Percentiles rank a stretch among this genome's conserved stretches.
These are phyloP conservation scores for Lutjanus erythropterus DNA, from an alignment of 2,113 vertebrate genomes.

Conservation along the genomic window DNA sequence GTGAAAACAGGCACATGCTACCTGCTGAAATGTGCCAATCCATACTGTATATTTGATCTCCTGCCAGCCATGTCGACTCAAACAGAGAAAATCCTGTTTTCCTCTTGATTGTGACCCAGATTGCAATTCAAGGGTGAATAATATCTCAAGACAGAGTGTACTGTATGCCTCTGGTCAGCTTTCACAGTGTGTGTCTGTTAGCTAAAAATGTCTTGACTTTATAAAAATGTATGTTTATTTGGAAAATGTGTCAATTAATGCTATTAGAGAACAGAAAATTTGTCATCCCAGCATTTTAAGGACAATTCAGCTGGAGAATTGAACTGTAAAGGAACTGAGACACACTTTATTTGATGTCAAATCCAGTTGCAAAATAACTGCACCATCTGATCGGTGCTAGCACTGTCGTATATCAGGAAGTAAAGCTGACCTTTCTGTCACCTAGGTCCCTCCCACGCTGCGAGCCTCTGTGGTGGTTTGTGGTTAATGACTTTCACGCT, in stretches of 20 bases:
- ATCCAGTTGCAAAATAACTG: conserved; percentile 16
- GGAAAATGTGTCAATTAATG: background rate
- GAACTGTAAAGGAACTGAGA: background rate
- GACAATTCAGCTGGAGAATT: background rate
- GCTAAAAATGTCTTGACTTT: background rate
- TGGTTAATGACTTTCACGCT: conserved; percentile 17
- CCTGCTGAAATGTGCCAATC: background rate
- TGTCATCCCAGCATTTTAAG: background rate
- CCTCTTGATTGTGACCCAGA: conserved; percentile 57
- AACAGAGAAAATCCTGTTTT: conserved; percentile 28
- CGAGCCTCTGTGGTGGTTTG: background rate
- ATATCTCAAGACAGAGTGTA: conserved; percentile 36
- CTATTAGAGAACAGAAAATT: background rate
- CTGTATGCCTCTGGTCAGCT: background rate
- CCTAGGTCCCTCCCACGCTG: background rate
- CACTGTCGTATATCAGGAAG: conserved; percentile 11
- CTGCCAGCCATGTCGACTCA: conserved; percentile 4
- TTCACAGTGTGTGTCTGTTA: background rate
- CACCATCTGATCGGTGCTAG: background rate
- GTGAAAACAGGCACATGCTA: background rate
- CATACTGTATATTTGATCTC: background rate
- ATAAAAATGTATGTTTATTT: background rate
- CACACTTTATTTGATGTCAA: conserved; percentile 11
- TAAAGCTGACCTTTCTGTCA: conserved; percentile 24
- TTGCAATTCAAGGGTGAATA: conserved; percentile 57